Conservation (phyloP, 2,888 invertebrate species). For the Malthinus flaveolus region DNA sequence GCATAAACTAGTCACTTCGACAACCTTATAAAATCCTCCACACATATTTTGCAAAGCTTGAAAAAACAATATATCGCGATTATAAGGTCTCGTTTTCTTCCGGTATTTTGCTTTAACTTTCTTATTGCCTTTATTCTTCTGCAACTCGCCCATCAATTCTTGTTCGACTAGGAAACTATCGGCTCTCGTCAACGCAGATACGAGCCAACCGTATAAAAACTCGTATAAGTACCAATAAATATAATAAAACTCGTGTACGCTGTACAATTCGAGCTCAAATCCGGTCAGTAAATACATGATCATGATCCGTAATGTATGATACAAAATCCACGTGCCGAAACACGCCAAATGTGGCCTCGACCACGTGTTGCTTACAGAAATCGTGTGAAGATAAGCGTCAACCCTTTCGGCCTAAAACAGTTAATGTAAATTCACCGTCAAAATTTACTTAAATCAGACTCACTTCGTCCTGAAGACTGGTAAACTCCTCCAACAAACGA, state of each 20-base stretch:
- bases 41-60: constrained; percentile 94
- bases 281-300: constrained; percentile 92
- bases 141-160: constrained; percentile 55
- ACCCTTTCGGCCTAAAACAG: constrained; percentile 80
- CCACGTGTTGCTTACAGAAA: constrained; percentile 69
- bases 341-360: constrained; percentile 78
- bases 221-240: constrained; percentile 97
- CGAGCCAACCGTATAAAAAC: constrained; percentile 91
- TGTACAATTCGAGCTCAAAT: constrained; percentile 93
- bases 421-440: too few species aligned
- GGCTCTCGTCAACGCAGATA: constrained; percentile 87
- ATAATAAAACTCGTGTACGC: constrained; percentile 94
- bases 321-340: constrained; percentile 93
- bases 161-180: constrained; percentile 80
- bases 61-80: constrained; percentile 82
- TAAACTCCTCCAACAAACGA: constrained; percentile 87
- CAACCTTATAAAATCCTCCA: constrained; percentile 91
- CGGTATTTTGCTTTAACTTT: constrained; percentile 69
- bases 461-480: constrained; percentile 89
- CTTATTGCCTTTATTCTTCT: constrained; percentile 57
- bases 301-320: constrained; percentile 91
- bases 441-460: not conserved
- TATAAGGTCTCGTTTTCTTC: constrained; percentile 70
- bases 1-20: too few species aligned
- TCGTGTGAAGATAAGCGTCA: constrained; percentile 77